Conservation (phyloP, 2,888 invertebrate species). For the Abrostola tripartita region DNA sequence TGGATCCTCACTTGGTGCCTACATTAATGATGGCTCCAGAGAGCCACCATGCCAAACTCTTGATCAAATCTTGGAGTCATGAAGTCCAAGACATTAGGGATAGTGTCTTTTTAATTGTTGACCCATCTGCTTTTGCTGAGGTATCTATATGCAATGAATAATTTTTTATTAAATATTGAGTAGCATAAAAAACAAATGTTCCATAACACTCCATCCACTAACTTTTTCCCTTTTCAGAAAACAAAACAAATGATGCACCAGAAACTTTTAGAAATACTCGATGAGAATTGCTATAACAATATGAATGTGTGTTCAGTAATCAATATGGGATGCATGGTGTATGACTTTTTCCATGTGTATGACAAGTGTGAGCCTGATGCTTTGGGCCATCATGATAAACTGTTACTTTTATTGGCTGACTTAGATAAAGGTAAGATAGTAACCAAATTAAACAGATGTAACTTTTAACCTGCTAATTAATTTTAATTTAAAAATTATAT, state of each 20-base stretch:
- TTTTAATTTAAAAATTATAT: too few species aligned
- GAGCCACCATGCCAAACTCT: conserved; percentile 82
- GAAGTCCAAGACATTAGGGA: conserved; percentile 88
- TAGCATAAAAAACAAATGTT: background rate
- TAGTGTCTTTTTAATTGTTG: conserved; percentile 90
- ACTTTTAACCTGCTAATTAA: too few species aligned
- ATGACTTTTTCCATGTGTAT: conserved; percentile 77
- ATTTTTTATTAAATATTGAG: background rate
- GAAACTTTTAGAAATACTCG: conserved; percentile 67
- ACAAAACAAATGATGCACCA: conserved; percentile 80
- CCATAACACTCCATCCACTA: background rate
- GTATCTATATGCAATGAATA: conserved; percentile 71
- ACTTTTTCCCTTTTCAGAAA: conserved; percentile 67
- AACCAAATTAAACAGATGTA: background rate
- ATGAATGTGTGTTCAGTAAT: conserved; percentile 69
- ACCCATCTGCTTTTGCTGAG: conserved; percentile 91
- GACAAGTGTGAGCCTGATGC: conserved; percentile 77
- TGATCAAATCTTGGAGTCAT: conserved; percentile 88
- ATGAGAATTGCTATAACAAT: conserved; percentile 65
- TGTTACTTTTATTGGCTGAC: conserved; percentile 70
- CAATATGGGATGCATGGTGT: conserved; percentile 72
- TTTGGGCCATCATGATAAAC: conserved; percentile 65
- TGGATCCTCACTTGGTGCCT: conserved; percentile 91
- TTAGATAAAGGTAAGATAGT: conserved; percentile 74
- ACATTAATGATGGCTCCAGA: conserved; percentile 86